Percentiles rank a stretch among this genome's conserved stretches.
phyloP scores from a whole-genome alignment of 2,888 invertebrate genomes.

The Clivina fossor region DNA sequence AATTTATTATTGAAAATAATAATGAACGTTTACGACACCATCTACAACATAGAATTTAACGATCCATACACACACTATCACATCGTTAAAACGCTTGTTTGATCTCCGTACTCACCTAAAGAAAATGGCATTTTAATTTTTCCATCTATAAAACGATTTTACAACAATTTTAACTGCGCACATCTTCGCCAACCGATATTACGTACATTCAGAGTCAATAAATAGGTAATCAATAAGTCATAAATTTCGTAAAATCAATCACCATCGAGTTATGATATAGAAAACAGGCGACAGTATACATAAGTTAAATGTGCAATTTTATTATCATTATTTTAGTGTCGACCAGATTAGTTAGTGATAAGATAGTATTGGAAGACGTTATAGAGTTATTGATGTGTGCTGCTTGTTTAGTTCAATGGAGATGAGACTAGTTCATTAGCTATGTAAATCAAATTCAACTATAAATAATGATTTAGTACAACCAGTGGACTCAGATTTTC shows the following conservation, averaged over 20 bases:
- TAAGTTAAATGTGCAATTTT: slow-evolving; percentile 22
- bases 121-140: too few relatives aligned
- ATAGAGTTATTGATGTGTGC: not conserved
- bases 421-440: slow-evolving; percentile 48
- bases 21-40: too few relatives aligned
- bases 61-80: too few relatives aligned
- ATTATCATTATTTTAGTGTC: slow-evolving; percentile 1
- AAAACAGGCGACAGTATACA: slow-evolving; percentile 16
- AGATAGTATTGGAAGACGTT: slow-evolving; percentile 1
- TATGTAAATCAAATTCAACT: slow-evolving; percentile 51
- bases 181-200: slow-evolving; percentile 5
- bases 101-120: too few relatives aligned
- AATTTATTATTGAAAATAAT: too few relatives aligned
- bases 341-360: not conserved
- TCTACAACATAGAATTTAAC: too few relatives aligned
- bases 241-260: slow-evolving; percentile 23
- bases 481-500: not conserved
- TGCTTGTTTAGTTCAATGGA: slow-evolving; percentile 37
- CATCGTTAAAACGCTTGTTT: too few relatives aligned
- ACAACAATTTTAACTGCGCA: slow-evolving; percentile 15
- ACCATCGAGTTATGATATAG: slow-evolving; percentile 22
- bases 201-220: slow-evolving; percentile 16
- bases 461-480: slow-evolving; percentile 49
- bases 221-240: slow-evolving; percentile 23
- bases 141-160: slow-evolving; percentile 10